These are phyloP conservation scores for Phaetusa simplex DNA, from an alignment of 2,113 vertebrate species.

Conservation along the genomic window DNA sequence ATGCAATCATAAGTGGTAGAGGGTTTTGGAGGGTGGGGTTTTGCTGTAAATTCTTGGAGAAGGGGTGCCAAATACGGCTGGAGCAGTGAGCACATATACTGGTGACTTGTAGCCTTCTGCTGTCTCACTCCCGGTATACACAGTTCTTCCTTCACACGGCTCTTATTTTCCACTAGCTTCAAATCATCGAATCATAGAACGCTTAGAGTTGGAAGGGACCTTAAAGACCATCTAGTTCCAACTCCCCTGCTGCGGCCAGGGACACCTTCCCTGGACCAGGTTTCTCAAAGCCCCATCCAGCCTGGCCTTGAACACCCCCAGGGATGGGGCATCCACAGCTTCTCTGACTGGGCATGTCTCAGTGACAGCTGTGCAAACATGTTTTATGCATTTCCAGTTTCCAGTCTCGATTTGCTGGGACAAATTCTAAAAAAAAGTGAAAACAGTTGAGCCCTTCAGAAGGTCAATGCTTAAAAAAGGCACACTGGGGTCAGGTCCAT, in stretches of 20 bases:
- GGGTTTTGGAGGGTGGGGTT: not conserved
- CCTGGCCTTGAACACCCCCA: not conserved
- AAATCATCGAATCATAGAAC: not conserved
- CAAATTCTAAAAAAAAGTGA: not conserved
- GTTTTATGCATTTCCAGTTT: not conserved
- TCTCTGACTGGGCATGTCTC: not conserved
- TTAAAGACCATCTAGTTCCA: not conserved
- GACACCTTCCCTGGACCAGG: not conserved
- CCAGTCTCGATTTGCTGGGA: not conserved
- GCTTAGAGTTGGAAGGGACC: not conserved
- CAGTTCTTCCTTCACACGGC: not conserved
- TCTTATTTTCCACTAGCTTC: not conserved
- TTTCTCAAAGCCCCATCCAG: too few species aligned
- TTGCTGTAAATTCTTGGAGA: not conserved
- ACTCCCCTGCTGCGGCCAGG: not conserved
- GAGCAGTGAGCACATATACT: accelerated
- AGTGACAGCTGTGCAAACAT: not conserved
- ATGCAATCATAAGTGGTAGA: not conserved
- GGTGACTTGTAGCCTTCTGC: not conserved
- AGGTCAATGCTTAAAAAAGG: not conserved
- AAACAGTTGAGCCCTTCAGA: not conserved
- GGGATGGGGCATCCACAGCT: not conserved
- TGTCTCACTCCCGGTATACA: not conserved
- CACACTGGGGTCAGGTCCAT: not conserved
- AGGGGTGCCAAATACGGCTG: not conserved